These are phyloP conservation scores for Hystrix cristata DNA, from an alignment of 2,113 vertebrate genomes.

Conservation along the genomic window DNA sequence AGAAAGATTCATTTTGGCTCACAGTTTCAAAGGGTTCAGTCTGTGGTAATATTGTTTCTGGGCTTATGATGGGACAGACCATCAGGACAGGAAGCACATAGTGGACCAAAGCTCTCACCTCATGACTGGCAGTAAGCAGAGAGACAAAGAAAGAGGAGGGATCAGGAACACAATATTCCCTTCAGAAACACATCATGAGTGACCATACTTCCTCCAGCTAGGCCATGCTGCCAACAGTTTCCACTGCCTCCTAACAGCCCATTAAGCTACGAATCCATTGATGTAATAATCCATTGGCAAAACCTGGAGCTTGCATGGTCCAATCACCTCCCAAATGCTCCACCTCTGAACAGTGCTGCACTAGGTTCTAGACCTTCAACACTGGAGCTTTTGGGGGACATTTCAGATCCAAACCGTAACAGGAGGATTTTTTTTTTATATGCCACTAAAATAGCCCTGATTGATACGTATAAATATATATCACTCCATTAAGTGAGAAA, in stretches of 20 bases:
- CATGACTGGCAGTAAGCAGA: not conserved
- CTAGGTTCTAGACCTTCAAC: not conserved
- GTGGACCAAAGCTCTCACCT: not conserved
- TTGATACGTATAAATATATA: not conserved
- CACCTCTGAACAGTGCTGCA: not conserved
- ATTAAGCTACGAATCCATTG: not conserved
- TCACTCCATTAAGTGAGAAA: slow-evolving; percentile 44
- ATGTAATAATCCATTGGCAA: not conserved
- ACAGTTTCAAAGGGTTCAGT: not conserved
- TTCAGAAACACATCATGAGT: not conserved
- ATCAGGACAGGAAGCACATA: not conserved
- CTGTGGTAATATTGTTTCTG: not conserved
- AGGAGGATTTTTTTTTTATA: not conserved
- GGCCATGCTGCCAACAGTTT: not conserved
- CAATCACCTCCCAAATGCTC: not conserved
- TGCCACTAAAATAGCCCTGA: slow-evolving; percentile 14
- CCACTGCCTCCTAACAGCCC: not conserved
- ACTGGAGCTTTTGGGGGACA: not conserved
- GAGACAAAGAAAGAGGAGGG: not conserved
- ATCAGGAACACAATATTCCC: not conserved
- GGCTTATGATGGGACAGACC: not conserved
- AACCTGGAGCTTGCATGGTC: not conserved
- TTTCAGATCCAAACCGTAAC: not conserved
- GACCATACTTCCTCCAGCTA: not conserved
- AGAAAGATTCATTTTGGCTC: not conserved